phyloP scores from a whole-genome alignment of 2,113 vertebrate genomes.

The Clarias macrocephalus region DNA sequence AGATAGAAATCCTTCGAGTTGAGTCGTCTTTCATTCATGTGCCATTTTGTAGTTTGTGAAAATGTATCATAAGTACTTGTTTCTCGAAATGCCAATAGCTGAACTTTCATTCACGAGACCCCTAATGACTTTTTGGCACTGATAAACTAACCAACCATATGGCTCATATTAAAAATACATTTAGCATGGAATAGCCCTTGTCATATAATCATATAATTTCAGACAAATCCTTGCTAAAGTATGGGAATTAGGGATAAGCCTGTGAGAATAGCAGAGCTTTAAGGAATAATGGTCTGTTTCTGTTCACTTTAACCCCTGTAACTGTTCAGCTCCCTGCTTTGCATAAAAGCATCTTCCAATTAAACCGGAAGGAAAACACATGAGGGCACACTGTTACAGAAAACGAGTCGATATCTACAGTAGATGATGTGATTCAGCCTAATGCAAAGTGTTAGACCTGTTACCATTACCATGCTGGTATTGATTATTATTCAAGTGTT shows the following conservation, averaged over 20 bases:
- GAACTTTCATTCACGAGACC: neutral
- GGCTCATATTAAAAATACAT: conserved; percentile 7
- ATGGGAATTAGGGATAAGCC: neutral
- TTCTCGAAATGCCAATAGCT: neutral
- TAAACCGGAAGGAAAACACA: neutral
- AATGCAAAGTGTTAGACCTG: neutral
- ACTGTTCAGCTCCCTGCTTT: neutral
- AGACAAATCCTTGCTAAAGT: neutral
- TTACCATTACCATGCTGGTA: neutral
- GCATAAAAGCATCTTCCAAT: neutral
- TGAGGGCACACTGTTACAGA: neutral
- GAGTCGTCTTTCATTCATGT: neutral
- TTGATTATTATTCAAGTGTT: neutral
- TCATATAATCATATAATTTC: conserved; percentile 2
- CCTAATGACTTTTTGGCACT: neutral
- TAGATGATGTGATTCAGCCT: neutral
- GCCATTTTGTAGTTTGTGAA: neutral
- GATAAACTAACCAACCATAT: neutral
- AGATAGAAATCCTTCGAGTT: neutral
- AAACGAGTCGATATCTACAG: neutral
- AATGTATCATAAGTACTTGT: neutral
- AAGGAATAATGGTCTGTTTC: neutral
- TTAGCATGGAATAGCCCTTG: neutral
- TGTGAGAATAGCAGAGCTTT: neutral
- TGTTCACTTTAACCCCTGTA: neutral